Evolutionary conservation across 2,797 vertebrate genomes (phyloP).

Genomic region (Pantherophis vulpinus): DNA sequence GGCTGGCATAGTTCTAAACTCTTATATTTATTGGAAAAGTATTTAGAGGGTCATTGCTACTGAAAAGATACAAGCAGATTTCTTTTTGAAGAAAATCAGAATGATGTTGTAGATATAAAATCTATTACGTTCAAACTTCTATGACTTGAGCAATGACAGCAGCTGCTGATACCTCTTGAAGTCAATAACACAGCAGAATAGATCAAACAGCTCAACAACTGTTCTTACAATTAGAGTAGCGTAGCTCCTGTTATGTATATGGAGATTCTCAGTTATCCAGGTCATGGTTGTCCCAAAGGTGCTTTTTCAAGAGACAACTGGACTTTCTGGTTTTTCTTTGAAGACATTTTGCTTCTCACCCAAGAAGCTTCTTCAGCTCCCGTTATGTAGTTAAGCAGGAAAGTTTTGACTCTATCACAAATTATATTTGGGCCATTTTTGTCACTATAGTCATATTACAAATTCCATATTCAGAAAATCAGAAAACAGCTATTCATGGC

Average conservation of each 20-base stretch:
- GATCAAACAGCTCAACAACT: slow-evolving; percentile 12
- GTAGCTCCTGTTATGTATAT: neutral
- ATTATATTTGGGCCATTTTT: neutral
- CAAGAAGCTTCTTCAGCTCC: too few relatives aligned
- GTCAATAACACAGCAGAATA: slow-evolving; percentile 6
- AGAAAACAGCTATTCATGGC: neutral
- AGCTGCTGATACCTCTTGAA: slow-evolving; percentile 14
- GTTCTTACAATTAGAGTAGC: slow-evolving; percentile 2
- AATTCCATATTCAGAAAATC: neutral
- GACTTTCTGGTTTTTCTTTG: too few relatives aligned
- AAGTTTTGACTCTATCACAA: neutral
- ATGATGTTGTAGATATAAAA: neutral
- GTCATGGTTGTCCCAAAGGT: too few relatives aligned
- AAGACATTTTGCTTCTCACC: too few relatives aligned
- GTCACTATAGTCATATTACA: neutral
- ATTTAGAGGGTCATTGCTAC: too few relatives aligned
- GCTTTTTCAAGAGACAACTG: too few relatives aligned
- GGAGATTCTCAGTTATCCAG: too few relatives aligned
- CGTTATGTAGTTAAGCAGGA: neutral
- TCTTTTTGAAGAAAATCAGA: neutral
- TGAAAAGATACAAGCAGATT: neutral
- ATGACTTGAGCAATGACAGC: neutral
- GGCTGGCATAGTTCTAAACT: neutral
- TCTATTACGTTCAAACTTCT: neutral
- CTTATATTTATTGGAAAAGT: neutral